phyloP scores from a whole-genome alignment of 2,797 vertebrate species.

The Sebastolobus alascanus region DNA sequence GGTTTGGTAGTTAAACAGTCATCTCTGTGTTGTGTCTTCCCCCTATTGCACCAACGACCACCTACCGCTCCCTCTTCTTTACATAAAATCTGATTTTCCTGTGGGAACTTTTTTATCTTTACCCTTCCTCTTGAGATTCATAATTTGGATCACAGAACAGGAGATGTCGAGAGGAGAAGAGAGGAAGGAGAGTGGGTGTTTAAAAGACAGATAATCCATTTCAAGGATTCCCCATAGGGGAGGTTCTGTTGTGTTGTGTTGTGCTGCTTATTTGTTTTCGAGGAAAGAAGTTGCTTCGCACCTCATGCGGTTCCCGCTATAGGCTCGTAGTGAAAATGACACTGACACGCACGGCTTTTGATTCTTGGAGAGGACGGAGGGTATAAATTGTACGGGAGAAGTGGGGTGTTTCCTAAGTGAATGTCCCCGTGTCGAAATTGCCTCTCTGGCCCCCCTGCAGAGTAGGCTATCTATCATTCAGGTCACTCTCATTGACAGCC shows the following conservation, averaged over 20 bases:
- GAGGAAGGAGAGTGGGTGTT: slow-evolving; percentile 77
- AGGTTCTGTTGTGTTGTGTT: slow-evolving; percentile 72
- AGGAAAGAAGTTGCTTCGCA: slow-evolving; percentile 60
- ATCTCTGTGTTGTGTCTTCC: slow-evolving; percentile 6
- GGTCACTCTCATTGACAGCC: slow-evolving; percentile 68
- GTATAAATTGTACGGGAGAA: slow-evolving; percentile 62
- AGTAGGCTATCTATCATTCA: slow-evolving; percentile 70
- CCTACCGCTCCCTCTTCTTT: slow-evolving; percentile 57
- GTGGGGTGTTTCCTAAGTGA: slow-evolving; percentile 55
- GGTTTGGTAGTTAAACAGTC: slow-evolving; percentile 22
- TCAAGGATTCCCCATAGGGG: slow-evolving; percentile 72
- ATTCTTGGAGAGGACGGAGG: slow-evolving; percentile 61
- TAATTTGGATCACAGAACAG: slow-evolving; percentile 81
- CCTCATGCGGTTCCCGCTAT: slow-evolving; percentile 56
- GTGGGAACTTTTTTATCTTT: slow-evolving; percentile 79
- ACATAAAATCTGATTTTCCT: slow-evolving; percentile 71
- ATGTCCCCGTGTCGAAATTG: slow-evolving; percentile 63
- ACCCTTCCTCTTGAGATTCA: slow-evolving; percentile 78
- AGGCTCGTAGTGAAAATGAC: slow-evolving; percentile 60
- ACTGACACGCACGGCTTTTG: slow-evolving; percentile 62
- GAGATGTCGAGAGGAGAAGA: slow-evolving; percentile 65
- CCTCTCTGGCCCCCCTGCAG: slow-evolving; percentile 52
- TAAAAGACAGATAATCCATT: slow-evolving; percentile 83
- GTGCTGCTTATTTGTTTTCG: slow-evolving; percentile 77
- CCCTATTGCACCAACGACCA: slow-evolving; percentile 37